These are phyloP conservation scores for Sphenodon punctatus DNA, from an alignment of 2,797 vertebrate genomes.

Conservation along the genomic window DNA sequence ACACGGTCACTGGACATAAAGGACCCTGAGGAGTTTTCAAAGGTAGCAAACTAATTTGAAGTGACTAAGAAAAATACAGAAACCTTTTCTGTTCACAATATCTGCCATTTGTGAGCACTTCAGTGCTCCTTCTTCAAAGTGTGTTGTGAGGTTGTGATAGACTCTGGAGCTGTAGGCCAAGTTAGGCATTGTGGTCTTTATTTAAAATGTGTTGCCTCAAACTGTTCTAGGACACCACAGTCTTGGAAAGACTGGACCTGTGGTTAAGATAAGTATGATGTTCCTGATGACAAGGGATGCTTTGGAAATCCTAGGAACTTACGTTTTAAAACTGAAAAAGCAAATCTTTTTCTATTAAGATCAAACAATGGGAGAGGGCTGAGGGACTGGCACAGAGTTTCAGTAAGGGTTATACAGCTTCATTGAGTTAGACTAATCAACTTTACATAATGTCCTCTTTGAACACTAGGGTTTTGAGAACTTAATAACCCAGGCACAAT, in stretches of 20 bases:
- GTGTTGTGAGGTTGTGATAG: background rate
- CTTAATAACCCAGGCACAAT: no score
- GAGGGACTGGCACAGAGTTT: no score
- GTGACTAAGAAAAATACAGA: background rate
- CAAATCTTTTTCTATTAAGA: background rate
- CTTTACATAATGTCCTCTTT: no score
- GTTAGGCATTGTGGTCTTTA: background rate
- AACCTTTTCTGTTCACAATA: background rate
- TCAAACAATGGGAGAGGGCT: background rate
- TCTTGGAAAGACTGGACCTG: background rate
- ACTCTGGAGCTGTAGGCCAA: background rate
- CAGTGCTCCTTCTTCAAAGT: background rate
- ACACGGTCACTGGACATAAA: conserved; percentile 81
- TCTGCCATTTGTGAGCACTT: background rate
- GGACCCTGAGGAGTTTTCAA: conserved; percentile 80
- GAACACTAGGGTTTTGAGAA: no score
- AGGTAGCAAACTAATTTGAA: conserved; percentile 72
- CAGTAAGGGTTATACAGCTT: no score
- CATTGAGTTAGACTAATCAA: no score
- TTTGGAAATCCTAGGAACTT: background rate
- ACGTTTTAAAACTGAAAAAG: background rate
- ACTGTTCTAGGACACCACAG: background rate
- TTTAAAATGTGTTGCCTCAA: background rate
- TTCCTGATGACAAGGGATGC: background rate
- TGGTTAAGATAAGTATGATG: background rate